phyloP scores from a whole-genome alignment of 2,113 vertebrate genomes.

The Monarcha castaneiventris region DNA sequence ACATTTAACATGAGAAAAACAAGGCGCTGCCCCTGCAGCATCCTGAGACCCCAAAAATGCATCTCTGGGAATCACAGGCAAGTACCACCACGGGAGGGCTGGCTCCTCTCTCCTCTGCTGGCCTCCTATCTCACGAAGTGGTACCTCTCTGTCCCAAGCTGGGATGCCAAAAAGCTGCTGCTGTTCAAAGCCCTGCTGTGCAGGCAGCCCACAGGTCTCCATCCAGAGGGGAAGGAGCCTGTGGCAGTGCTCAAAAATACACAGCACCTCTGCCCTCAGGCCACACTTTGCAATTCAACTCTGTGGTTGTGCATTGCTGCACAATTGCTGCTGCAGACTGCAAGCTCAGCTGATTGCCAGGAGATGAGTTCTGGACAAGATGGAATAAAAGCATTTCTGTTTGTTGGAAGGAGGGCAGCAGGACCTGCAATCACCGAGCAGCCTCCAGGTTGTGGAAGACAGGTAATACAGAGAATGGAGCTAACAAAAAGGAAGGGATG shows the following conservation, averaged over 20 bases:
- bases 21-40: background rate
- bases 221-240: background rate
- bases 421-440: background rate
- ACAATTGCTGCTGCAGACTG: background rate
- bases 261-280: background rate
- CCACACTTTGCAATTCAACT: background rate
- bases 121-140: background rate
- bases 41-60: rapidly evolving
- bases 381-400: background rate
- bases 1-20: background rate
- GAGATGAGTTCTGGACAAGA: background rate
- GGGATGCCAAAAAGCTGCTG: background rate
- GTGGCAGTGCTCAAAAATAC: background rate
- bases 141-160: background rate
- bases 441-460: background rate
- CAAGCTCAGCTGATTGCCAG: background rate
- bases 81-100: background rate
- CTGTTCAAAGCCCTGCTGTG: background rate
- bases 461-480: background rate
- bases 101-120: background rate
- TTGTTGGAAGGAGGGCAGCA: background rate
- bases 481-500: background rate
- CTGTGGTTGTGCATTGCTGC: background rate
- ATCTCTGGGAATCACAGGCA: background rate
- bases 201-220: background rate